These are phyloP conservation scores for Semnornis frantzii DNA, from an alignment of 2,113 vertebrate genomes.

Conservation along the genomic window DNA sequence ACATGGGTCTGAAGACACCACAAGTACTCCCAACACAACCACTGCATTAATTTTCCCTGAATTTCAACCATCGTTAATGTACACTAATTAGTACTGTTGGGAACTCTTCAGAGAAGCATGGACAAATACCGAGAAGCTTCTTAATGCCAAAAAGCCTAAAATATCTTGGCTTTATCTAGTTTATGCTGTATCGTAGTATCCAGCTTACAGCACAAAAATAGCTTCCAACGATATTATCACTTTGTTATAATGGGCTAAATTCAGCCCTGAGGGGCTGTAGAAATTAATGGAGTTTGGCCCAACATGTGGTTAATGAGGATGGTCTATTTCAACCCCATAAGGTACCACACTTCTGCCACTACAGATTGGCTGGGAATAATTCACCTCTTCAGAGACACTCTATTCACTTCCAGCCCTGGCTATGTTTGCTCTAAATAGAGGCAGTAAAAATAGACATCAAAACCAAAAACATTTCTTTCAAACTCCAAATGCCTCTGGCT, in stretches of 20 bases:
- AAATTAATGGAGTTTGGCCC: slow-evolving; percentile 55
- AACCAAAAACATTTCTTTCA: slow-evolving; percentile 63
- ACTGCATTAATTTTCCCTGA: background rate
- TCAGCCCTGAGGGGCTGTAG: slow-evolving; percentile 50
- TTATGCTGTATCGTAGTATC: background rate
- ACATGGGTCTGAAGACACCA: background rate
- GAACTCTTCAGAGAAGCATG: slow-evolving; percentile 12
- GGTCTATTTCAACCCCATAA: slow-evolving; percentile 43
- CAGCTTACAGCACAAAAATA: slow-evolving; percentile 45
- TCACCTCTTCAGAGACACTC: slow-evolving; percentile 57
- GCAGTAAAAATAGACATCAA: slow-evolving; percentile 69
- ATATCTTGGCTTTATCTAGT: slow-evolving; percentile 20
- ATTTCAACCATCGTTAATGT: background rate
- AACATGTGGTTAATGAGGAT: slow-evolving; percentile 53
- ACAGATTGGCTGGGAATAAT: slow-evolving; percentile 58
- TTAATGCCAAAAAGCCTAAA: slow-evolving; percentile 3
- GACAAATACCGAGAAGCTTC: background rate
- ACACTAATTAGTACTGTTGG: background rate
- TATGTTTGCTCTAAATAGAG: slow-evolving; percentile 59
- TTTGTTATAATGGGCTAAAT: slow-evolving; percentile 49
- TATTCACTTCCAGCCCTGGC: slow-evolving; percentile 44
- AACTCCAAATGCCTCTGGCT: slow-evolving; percentile 57
- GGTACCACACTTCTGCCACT: slow-evolving; percentile 48
- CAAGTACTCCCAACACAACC: background rate
- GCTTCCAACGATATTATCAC: slow-evolving; percentile 23